A percentile compares a stretch with the other conserved stretches of the same genome.
phyloP scores from a whole-genome alignment of 2,888 invertebrate genomes.

The Synanthedon formicaeformis region DNA sequence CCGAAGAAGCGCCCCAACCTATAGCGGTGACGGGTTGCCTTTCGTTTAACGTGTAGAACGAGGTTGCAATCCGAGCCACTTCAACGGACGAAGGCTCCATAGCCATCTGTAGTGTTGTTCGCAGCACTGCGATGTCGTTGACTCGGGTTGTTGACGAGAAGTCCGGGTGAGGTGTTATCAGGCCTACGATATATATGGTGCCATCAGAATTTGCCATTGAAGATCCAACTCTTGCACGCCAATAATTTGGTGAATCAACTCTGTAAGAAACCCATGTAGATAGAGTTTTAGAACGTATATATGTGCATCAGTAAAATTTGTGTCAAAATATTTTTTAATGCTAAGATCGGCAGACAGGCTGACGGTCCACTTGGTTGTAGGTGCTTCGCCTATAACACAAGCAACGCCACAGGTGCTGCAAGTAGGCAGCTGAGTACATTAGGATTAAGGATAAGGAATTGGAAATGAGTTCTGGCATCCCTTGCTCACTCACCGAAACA shows the following conservation, averaged over 20 bases:
- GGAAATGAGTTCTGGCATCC: no score
- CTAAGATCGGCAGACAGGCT: no score
- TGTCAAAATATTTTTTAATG: no score
- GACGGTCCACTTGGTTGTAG: no score
- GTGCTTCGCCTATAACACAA: no score
- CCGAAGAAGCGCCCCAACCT: conserved; percentile 44
- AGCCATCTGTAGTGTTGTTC: conserved; percentile 23
- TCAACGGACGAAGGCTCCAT: conserved; percentile 20
- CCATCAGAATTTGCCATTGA: conserved; percentile 27
- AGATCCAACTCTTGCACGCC: conserved; percentile 46
- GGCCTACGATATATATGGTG: conserved; percentile 24
- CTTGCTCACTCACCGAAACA: no score
- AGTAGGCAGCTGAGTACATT: no score
- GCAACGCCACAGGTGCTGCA: no score
- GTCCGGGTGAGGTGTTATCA: conserved; percentile 29
- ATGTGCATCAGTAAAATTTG: no score
- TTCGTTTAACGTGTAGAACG: conserved; percentile 19
- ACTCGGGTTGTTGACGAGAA: conserved; percentile 21
- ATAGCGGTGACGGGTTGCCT: conserved; percentile 33
- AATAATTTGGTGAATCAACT: conserved; percentile 21
- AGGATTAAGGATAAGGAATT: no score
- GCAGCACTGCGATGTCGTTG: conserved; percentile 37
- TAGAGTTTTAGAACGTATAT: no score
- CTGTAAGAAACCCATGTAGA: conserved; percentile 1
- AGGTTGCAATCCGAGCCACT: conserved; percentile 30